These are phyloP conservation scores for Acrobasis consociella DNA, from an alignment of 2,888 invertebrate genomes.

Conservation along the genomic window DNA sequence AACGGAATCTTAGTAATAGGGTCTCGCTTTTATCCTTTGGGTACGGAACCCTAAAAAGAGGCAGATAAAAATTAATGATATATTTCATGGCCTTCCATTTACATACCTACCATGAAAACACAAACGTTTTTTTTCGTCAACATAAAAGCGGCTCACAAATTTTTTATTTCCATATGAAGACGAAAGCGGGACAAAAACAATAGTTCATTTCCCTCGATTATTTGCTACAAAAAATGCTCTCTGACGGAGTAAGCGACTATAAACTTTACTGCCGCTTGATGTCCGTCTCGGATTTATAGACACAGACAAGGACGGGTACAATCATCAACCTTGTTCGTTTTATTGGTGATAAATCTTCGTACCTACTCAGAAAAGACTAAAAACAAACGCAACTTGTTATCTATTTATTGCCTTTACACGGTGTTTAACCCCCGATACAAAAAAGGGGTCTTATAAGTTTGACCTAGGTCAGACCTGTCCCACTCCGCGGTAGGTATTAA, in stretches of 20 bases:
- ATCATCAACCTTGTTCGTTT: constrained; percentile 35
- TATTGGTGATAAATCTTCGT: constrained; percentile 37
- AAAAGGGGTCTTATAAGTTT: too few relatives aligned
- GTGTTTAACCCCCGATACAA: too few relatives aligned
- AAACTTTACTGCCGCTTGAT: constrained; percentile 44
- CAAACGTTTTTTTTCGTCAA: not conserved
- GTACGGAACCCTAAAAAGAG: too few relatives aligned
- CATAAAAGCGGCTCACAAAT: constrained; percentile 30
- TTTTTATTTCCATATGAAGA: constrained; percentile 44
- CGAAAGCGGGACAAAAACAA: constrained; percentile 32
- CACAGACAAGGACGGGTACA: constrained; percentile 35
- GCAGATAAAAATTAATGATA: too few relatives aligned
- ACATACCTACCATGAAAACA: not conserved
- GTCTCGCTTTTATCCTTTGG: too few relatives aligned
- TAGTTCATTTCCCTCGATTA: constrained; percentile 26
- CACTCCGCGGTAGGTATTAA: too few relatives aligned
- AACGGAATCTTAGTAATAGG: too few relatives aligned
- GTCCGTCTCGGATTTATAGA: constrained; percentile 49
- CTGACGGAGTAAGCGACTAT: constrained; percentile 38
- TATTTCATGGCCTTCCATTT: too few relatives aligned
- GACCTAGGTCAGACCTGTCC: too few relatives aligned
- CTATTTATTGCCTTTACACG: too few relatives aligned
- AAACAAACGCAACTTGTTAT: constrained; percentile 1
- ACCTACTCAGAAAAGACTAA: constrained; percentile 18
- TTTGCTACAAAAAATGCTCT: constrained; percentile 20